Percentiles rank a stretch among this genome's conserved stretches.
phyloP scores from a whole-genome alignment of 2,888 invertebrate species.

The Lypha dubia region DNA sequence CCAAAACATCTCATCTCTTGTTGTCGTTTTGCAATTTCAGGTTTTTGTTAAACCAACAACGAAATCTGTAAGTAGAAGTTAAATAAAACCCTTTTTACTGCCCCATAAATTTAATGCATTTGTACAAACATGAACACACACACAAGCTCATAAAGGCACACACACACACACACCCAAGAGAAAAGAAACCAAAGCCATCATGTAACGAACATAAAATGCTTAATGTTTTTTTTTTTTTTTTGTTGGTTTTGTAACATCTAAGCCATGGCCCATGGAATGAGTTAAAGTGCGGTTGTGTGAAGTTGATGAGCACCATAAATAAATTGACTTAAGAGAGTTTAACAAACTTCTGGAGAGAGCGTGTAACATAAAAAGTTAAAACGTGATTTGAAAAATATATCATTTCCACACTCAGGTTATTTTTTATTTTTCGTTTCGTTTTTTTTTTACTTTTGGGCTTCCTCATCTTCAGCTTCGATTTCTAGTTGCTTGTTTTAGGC shows the following conservation, averaged over 20 bases:
- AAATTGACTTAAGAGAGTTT: constrained; percentile 45
- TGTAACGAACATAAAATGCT: constrained; percentile 24
- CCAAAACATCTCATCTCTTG: constrained; percentile 15
- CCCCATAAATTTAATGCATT: constrained; percentile 54
- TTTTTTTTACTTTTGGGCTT: constrained; percentile 36
- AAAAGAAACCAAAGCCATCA: not conserved
- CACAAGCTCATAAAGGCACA: not conserved
- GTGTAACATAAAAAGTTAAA: constrained; percentile 58
- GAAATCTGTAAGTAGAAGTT: not conserved
- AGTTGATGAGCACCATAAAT: constrained; percentile 39
- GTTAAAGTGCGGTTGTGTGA: constrained; percentile 9
- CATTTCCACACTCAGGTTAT: constrained; percentile 44
- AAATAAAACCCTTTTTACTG: constrained; percentile 57
- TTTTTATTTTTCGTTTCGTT: constrained; percentile 15
- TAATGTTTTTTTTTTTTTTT: no score
- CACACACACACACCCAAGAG: not conserved
- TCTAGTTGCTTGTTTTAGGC: constrained; percentile 44
- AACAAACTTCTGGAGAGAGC: constrained; percentile 37
- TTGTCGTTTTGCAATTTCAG: constrained; percentile 32
- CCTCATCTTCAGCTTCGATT: constrained; percentile 10
- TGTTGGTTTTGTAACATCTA: constrained; percentile 29
- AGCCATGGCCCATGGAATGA: constrained; percentile 14
- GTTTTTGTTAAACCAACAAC: constrained; percentile 39
- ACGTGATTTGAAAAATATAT: constrained; percentile 67
- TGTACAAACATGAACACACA: constrained; percentile 22